A percentile compares a stretch with the other conserved stretches of the same genome.
Conservation (phyloP, 2,113 vertebrate species). For the Nannospalax galili region DNA sequence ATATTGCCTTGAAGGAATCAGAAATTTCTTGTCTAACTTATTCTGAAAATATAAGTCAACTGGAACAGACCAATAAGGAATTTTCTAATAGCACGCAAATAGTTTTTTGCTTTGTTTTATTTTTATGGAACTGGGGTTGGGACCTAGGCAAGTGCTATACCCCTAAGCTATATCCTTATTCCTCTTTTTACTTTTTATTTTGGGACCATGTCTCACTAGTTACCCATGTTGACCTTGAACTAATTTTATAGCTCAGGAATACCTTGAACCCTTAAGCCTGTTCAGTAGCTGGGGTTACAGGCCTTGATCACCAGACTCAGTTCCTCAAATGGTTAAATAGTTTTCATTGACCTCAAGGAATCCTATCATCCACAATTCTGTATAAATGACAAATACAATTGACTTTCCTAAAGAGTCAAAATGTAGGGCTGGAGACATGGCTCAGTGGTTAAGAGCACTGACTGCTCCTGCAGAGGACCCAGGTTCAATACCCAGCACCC, state of each 20-base stretch:
- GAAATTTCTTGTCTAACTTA: constrained; percentile 48
- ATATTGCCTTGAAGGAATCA: neutral
- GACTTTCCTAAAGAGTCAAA: neutral
- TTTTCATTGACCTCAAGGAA: neutral
- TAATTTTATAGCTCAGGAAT: neutral
- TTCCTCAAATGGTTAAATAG: neutral
- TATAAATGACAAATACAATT: neutral
- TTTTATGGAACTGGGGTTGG: too few species aligned
- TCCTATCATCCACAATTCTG: neutral
- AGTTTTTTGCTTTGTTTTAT: neutral
- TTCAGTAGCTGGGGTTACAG: too few species aligned
- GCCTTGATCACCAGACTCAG: too few species aligned
- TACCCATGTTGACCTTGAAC: neutral
- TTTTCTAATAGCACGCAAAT: neutral
- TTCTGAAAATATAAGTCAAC: constrained; percentile 45
- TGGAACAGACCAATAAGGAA: constrained; percentile 30
- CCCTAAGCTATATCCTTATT: neutral
- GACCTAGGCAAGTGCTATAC: neutral
- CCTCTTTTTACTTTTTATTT: neutral
- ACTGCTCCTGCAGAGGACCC: too few species aligned
- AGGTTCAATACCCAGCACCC: too few species aligned
- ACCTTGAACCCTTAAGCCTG: neutral
- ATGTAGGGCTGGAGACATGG: too few species aligned
- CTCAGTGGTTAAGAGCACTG: too few species aligned
- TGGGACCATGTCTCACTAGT: neutral